These are phyloP conservation scores for Acrocyrtus sp. DNA, from an alignment of 2,888 invertebrate genomes.

Conservation along the genomic window DNA sequence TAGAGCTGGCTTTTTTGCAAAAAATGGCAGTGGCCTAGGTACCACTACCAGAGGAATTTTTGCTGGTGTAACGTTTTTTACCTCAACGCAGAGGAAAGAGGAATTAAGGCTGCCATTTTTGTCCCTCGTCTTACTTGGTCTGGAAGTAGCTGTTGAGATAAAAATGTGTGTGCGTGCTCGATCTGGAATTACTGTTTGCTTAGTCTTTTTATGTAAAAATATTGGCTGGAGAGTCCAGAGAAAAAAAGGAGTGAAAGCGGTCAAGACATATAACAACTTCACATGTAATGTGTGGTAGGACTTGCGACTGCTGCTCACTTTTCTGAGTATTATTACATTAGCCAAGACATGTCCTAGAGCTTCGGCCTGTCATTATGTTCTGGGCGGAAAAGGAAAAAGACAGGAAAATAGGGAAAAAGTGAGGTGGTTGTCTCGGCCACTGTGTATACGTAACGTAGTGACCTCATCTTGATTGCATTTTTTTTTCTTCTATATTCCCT, in stretches of 20 bases:
- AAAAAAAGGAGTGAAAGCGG: neutral
- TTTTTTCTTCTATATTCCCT: too few species aligned
- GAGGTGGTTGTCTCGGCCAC: conserved; percentile 7
- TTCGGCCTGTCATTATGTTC: conserved; percentile 32
- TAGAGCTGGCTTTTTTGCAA: too few species aligned
- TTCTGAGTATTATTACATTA: neutral
- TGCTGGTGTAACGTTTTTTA: conserved; percentile 25
- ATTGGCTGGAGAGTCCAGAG: conserved; percentile 2
- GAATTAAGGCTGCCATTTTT: conserved; percentile 17
- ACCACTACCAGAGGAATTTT: neutral
- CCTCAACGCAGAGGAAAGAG: conserved; percentile 21
- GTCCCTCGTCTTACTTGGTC: too few species aligned
- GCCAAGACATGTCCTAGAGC: neutral
- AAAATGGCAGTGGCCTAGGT: too few species aligned
- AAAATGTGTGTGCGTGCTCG: too few species aligned
- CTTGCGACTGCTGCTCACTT: neutral
- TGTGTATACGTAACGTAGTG: conserved; percentile 5
- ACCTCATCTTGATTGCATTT: conserved; percentile 36
- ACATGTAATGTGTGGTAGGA: neutral
- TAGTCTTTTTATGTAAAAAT: conserved; percentile 10
- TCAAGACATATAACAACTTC: neutral
- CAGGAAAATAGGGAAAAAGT: conserved; percentile 12
- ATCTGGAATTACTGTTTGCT: neutral
- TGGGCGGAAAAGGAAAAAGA: conserved; percentile 4
- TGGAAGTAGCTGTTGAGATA: too few species aligned